Evolutionary conservation across 2,797 vertebrate species (phyloP), one percentile per base, ranked within the genome.

Genomic region (Heterohyrax brucei): DNA sequence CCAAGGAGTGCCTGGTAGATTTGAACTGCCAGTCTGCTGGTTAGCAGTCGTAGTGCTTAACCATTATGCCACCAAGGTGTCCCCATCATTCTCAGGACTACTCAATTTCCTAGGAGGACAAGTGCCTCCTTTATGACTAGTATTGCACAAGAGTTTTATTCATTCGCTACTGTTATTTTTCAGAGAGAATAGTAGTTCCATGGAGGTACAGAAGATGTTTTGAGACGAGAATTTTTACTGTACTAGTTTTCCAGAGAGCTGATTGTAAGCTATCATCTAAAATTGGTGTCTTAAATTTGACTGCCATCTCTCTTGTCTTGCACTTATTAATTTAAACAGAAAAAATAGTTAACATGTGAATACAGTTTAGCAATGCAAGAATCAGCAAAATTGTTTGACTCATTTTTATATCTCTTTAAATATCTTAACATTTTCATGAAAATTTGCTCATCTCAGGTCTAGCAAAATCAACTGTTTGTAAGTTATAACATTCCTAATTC

Each of bases 391-490:
- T 3, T 28, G 83, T 91, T 30, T 30, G 46, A 66, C 1, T 26
- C 14, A 48, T 62, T 1, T n/a, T 53, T 22, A 46, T 77, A 75
- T 56, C 78, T 91, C 53, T 86, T 46, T 44, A 80, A 44, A 26
- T 59, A 77, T 77, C 39, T 83, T 70, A 89, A 91, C 1, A 4
- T 61, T 93, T 93, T 91, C 8, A 61, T 61, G 39, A 94, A 89
- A 89, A 44, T 2, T 28, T 89, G 0, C 21, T 93, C 10, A 93
- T 66, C 33, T 59, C 6, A 9, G 39, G 0, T 39, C 7, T 30
- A 93, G 89, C 1, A 89, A 81, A 89, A 89, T 79, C 33, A 96
- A 87, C 14, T 87, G 5, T 92, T 91, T n/a, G 22, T 87, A 87
- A 66, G 26, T 89, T 87, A 61, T 4, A 89, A 1, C 24, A 73